A percentile compares a stretch with the other conserved stretches of the same genome.
These are phyloP conservation scores for Uria aalge DNA, from an alignment of 2,113 vertebrate genomes.

Conservation along the genomic window DNA sequence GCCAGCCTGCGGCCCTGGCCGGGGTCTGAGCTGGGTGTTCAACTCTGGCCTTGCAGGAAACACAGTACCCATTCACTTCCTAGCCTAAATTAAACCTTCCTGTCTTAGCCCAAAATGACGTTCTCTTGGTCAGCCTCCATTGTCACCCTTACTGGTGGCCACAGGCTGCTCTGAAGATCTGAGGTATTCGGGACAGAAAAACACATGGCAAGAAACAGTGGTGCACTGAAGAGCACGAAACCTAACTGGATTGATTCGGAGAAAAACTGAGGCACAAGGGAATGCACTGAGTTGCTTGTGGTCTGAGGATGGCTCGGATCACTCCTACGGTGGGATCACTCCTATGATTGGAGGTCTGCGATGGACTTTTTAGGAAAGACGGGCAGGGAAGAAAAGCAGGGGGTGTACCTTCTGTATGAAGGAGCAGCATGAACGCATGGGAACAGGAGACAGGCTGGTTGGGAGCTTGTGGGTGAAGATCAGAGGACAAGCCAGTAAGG, in stretches of 20 bases:
- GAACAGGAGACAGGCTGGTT: not conserved
- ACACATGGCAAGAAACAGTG: not conserved
- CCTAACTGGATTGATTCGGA: not conserved
- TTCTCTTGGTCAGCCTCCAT: not conserved
- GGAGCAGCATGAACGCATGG: not conserved
- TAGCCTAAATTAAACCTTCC: slow-evolving; percentile 26
- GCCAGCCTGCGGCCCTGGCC: not conserved
- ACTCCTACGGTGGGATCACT: not conserved
- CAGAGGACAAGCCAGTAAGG: not conserved
- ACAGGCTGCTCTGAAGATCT: not conserved
- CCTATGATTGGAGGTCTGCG: not conserved
- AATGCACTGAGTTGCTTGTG: not conserved
- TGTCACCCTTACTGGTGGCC: not conserved
- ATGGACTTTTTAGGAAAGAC: not conserved
- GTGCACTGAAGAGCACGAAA: not conserved
- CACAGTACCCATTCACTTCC: not conserved
- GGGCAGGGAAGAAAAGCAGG: not conserved
- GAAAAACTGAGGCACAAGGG: not conserved
- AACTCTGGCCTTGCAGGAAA: slow-evolving; percentile 10
- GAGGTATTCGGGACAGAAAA: not conserved
- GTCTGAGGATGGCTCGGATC: not conserved
- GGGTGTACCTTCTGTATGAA: not conserved
- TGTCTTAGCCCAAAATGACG: not conserved
- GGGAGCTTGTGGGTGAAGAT: not conserved
- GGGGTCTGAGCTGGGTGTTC: not conserved